These are phyloP conservation scores for Polydrusus cervinus DNA, from an alignment of 2,888 invertebrate species.

Conservation along the genomic window DNA sequence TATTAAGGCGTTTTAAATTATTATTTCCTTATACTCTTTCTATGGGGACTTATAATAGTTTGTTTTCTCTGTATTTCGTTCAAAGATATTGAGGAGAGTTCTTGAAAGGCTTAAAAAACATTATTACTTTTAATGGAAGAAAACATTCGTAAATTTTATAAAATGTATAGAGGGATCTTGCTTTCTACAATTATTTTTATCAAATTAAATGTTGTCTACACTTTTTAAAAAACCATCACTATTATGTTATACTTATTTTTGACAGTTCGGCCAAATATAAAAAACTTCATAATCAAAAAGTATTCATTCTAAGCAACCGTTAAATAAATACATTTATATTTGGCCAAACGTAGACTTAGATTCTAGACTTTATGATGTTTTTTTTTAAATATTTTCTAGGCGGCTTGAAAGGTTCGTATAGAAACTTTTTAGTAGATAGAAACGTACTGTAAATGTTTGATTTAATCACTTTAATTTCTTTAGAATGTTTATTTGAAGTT, in stretches of 20 bases:
- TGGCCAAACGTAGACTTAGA: conserved; percentile 20
- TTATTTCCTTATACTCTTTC: no score
- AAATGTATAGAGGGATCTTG: no score
- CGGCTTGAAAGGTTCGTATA: conserved; percentile 32
- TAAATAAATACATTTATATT: conserved; percentile 17
- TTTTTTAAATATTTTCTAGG: conserved; percentile 32
- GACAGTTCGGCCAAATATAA: conserved; percentile 21
- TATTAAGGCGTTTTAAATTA: neutral
- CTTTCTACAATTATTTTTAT: neutral
- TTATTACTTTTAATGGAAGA: no score
- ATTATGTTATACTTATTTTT: conserved; percentile 22
- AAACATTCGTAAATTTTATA: no score
- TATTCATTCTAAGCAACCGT: conserved; percentile 5
- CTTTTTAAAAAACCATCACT: conserved; percentile 26
- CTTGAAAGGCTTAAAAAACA: no score
- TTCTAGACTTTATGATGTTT: neutral
- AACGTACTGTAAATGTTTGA: conserved; percentile 27
- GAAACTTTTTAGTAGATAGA: conserved; percentile 27
- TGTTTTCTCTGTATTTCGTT: neutral
- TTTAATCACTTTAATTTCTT: conserved; percentile 49
- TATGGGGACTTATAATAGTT: no score
- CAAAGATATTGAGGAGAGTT: no score
- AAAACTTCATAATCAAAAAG: conserved; percentile 10
- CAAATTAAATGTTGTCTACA: conserved; percentile 14
- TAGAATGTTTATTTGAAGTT: conserved; percentile 55